Conservation (phyloP, 2,888 invertebrate species). For the Leptinotarsa peninsularis region DNA sequence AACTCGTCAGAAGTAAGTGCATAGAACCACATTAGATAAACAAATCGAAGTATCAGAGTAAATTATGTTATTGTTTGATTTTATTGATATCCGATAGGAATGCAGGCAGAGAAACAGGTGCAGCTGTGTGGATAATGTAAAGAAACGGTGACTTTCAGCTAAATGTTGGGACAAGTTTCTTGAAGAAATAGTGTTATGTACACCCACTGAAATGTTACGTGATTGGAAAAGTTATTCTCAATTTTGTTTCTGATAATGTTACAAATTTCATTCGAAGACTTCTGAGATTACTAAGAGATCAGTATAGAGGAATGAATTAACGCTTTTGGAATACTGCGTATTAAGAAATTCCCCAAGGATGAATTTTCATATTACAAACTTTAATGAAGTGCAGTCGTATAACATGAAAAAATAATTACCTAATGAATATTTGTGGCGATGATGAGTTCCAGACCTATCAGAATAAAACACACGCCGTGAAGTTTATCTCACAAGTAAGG, state of each 20-base stretch:
- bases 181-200: background rate
- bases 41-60: conserved; percentile 9
- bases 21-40: conserved; percentile 24
- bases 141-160: conserved; percentile 19
- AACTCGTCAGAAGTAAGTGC: conserved; percentile 22
- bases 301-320: too few relatives aligned
- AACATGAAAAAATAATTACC: background rate
- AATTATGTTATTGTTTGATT: conserved; percentile 25
- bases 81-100: conserved; percentile 24
- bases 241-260: background rate
- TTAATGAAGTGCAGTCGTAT: background rate
- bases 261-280: background rate
- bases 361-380: too few relatives aligned
- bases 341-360: too few relatives aligned
- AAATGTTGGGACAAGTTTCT: conserved; percentile 16
- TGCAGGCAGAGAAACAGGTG: conserved; percentile 23
- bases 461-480: background rate
- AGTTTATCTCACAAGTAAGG: background rate
- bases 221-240: background rate
- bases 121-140: conserved; percentile 19
- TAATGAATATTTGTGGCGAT: conserved; percentile 13
- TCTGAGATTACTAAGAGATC: too few relatives aligned
- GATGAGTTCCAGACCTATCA: background rate
- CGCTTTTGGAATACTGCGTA: too few relatives aligned
- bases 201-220: background rate